Conservation (phyloP, 2,888 invertebrate genomes). For the Physocephala rufipes region DNA sequence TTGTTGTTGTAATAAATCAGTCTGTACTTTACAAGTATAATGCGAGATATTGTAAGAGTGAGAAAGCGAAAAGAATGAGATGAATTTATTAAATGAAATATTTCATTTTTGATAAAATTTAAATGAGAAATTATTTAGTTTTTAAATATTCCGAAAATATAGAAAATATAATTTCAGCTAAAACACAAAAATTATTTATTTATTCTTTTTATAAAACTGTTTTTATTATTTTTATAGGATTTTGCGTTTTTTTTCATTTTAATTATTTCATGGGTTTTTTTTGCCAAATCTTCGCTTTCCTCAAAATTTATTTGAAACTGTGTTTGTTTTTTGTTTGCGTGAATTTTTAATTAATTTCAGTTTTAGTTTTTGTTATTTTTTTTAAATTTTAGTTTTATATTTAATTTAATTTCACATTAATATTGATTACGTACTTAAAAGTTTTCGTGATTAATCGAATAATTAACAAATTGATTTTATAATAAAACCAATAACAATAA, state of each 20-base stretch:
- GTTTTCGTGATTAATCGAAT: conserved; percentile 68
- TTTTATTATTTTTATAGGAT: conserved; percentile 30
- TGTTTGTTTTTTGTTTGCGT: conserved; percentile 25
- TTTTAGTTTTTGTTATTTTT: conserved; percentile 42
- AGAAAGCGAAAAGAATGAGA: not conserved
- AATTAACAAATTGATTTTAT: conserved; percentile 68
- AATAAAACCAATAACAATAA: conserved; percentile 68
- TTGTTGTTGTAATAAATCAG: conserved; percentile 19
- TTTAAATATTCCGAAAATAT: conserved; percentile 8
- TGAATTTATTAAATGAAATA: no score
- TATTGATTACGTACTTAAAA: conserved; percentile 63
- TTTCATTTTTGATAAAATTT: not conserved
- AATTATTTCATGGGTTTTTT: not conserved
- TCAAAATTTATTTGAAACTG: conserved; percentile 39
- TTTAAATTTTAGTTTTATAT: conserved; percentile 47
- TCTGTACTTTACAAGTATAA: conserved; percentile 17
- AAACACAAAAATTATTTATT: not conserved
- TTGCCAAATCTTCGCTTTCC: conserved; percentile 39
- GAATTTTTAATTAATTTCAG: conserved; percentile 32
- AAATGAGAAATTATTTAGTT: not conserved
- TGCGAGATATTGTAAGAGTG: not conserved
- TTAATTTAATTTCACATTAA: conserved; percentile 46
- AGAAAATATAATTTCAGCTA: conserved; percentile 1
- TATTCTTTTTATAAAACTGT: conserved; percentile 35
- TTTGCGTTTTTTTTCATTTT: conserved; percentile 23